Percentiles rank a stretch among this genome's conserved stretches.
Conservation (phyloP, 2,113 vertebrate genomes). For the Bubalus kerabau region DNA sequence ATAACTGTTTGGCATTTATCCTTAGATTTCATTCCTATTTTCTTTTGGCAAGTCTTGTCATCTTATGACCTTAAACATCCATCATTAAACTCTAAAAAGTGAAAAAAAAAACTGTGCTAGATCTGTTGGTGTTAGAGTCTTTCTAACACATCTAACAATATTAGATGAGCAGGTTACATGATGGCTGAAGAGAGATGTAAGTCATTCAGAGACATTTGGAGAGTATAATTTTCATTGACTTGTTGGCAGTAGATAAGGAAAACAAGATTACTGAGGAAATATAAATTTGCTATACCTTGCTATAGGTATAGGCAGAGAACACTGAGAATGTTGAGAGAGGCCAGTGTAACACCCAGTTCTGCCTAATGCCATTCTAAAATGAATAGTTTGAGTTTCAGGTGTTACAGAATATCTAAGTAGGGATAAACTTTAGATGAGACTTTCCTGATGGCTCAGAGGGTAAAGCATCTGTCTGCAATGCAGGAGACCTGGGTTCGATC, state of each 20-base stretch:
- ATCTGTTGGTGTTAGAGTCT: background rate
- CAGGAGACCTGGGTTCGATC: no score
- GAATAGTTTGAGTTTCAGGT: background rate
- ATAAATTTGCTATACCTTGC: background rate
- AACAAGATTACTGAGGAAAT: background rate
- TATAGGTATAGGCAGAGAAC: background rate
- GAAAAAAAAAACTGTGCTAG: background rate
- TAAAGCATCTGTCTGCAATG: no score
- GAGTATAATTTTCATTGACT: background rate
- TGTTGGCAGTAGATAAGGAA: background rate
- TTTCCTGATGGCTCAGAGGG: no score
- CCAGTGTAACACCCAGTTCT: background rate
- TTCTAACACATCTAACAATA: background rate
- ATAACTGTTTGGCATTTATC: background rate
- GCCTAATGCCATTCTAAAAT: background rate
- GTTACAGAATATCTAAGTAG: background rate
- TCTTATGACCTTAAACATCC: background rate
- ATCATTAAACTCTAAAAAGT: background rate
- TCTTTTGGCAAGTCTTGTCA: background rate
- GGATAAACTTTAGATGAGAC: background rate
- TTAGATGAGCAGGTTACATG: background rate
- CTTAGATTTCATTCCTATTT: background rate
- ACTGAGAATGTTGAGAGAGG: background rate
- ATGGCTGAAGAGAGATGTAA: background rate
- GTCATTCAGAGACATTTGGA: background rate